Conservation (phyloP, 2,113 vertebrate genomes). For the Notechis scutatus region DNA sequence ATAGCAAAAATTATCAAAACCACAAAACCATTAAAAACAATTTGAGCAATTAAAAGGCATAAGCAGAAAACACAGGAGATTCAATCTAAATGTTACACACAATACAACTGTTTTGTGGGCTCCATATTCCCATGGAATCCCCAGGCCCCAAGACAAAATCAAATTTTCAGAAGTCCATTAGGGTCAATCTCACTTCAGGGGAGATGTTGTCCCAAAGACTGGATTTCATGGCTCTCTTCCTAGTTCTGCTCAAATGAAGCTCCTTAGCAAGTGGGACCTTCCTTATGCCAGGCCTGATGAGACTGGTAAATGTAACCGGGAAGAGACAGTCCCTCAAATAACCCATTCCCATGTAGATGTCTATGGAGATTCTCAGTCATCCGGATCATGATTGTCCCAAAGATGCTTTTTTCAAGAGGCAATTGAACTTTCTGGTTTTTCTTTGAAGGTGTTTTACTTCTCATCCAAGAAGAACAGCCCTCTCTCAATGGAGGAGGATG, state of each 20-base stretch:
- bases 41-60: background rate
- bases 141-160: background rate
- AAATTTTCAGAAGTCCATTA: background rate
- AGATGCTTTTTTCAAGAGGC: no score
- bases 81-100: background rate
- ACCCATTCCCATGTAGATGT: background rate
- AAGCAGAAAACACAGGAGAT: background rate
- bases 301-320: background rate
- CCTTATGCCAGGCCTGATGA: background rate
- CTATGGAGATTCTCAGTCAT: no score
- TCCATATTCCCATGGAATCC: background rate
- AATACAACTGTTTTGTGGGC: background rate
- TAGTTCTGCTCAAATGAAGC: background rate
- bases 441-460: no score
- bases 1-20: background rate
- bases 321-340: background rate
- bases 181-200: background rate
- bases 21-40: background rate
- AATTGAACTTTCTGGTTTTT: no score
- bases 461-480: no score
- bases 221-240: background rate
- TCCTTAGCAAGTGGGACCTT: background rate
- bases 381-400: no score
- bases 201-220: background rate
- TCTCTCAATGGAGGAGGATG: no score